A percentile compares a stretch with the other conserved stretches of the same genome.
Conservation (phyloP, 2,113 vertebrate species). For the Castor canadensis region DNA sequence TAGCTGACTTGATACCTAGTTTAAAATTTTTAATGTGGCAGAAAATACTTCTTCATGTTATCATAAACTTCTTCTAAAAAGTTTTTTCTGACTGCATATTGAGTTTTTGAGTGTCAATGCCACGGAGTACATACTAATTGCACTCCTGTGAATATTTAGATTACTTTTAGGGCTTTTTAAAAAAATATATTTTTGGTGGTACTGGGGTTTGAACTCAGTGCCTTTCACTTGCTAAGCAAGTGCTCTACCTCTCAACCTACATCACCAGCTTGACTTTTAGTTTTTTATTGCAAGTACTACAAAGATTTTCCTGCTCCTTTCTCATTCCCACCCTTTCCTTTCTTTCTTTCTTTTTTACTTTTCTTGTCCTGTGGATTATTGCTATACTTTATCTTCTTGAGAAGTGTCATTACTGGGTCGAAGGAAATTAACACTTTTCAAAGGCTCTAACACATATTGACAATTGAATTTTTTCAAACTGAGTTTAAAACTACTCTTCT, state of each 20-base stretch:
- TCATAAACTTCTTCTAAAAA: background rate
- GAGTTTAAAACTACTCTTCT: background rate
- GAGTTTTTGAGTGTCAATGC: background rate
- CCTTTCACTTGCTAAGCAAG: no score
- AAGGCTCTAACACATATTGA: background rate
- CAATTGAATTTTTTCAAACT: background rate
- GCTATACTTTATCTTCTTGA: background rate
- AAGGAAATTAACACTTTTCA: slow-evolving; percentile 19
- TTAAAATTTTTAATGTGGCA: background rate
- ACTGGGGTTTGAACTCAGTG: no score
- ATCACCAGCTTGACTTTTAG: no score
- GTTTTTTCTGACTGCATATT: background rate
- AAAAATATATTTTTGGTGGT: no score
- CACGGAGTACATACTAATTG: background rate
- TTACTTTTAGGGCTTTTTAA: background rate
- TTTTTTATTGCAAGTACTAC: background rate
- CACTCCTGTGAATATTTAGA: background rate
- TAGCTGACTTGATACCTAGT: background rate
- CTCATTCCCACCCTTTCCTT: rapidly evolving
- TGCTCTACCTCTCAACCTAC: no score
- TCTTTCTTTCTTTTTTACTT: background rate
- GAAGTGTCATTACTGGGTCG: background rate
- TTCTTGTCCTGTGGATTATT: background rate
- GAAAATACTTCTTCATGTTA: background rate
- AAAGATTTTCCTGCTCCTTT: background rate